Conservation (phyloP, 2,113 vertebrate genomes). For the Mystacornis crossleyi region DNA sequence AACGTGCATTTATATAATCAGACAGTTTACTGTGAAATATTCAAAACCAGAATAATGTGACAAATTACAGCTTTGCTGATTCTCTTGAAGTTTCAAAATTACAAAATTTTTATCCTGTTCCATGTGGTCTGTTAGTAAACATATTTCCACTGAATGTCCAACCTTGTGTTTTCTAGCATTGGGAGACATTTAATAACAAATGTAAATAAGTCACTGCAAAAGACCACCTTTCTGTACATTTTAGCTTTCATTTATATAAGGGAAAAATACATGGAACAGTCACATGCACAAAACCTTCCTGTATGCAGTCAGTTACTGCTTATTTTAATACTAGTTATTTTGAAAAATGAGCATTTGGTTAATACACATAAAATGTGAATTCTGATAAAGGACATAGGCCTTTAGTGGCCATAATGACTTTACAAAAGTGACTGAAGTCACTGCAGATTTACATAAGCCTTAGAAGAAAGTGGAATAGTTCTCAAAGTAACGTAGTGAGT, state of each 20-base stretch:
- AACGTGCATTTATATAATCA: not conserved
- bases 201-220: not conserved
- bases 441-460: not conserved
- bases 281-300: not conserved
- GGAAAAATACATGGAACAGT: not conserved
- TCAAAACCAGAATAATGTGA: not conserved
- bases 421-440: not conserved
- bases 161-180: not conserved
- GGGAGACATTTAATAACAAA: not conserved
- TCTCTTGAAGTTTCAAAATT: not conserved
- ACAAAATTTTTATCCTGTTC: constrained; percentile 7
- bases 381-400: not conserved
- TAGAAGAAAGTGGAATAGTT: not conserved
- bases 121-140: constrained; percentile 20
- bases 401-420: not conserved
- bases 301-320: not conserved
- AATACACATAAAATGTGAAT: not conserved
- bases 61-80: constrained; percentile 6
- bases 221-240: not conserved
- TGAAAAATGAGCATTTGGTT: not conserved
- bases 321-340: not conserved
- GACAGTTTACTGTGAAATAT: not conserved
- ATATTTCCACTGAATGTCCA: not conserved
- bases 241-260: not conserved
- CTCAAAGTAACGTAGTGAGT: not conserved